Evolutionary conservation across 1,140 invertebrate genomes (phyloP).

Genomic region (Solenopsis fugax): DNA sequence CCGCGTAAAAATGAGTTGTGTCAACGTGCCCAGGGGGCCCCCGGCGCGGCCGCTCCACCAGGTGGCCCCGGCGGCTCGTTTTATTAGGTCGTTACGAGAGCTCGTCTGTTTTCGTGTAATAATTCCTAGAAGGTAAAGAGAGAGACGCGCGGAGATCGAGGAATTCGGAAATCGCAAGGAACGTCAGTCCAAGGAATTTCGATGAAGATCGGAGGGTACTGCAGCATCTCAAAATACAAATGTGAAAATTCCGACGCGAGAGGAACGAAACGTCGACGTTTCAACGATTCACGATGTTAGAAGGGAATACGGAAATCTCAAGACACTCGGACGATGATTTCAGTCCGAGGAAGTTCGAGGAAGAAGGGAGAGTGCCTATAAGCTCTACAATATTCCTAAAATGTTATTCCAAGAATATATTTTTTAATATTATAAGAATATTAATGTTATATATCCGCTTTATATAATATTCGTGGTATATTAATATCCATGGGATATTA

Average conservation of each 20-base stretch:
- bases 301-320: too few species aligned
- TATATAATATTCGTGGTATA: too few species aligned
- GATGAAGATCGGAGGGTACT: background rate
- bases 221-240: background rate
- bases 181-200: too few species aligned
- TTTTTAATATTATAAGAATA: too few species aligned
- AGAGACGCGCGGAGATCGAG: background rate
- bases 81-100: conserved; percentile 72
- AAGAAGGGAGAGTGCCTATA: too few species aligned
- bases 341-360: too few species aligned
- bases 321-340: too few species aligned
- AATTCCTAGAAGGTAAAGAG: background rate
- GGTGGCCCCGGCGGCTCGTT: conserved; percentile 78
- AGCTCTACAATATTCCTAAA: too few species aligned
- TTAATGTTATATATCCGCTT: too few species aligned
- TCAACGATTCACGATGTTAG: background rate
- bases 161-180: too few species aligned
- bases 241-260: background rate
- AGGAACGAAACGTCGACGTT: background rate
- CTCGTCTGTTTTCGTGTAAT: conserved; percentile 61
- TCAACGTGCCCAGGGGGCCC: conserved; percentile 82
- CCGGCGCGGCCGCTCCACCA: conserved; percentile 79
- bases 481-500: too few species aligned
- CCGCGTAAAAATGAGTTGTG: conserved; percentile 86
- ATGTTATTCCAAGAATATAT: too few species aligned